Evolutionary conservation across 1,140 invertebrate genomes (phyloP).

Genomic region (Oscheius sp.): DNA sequence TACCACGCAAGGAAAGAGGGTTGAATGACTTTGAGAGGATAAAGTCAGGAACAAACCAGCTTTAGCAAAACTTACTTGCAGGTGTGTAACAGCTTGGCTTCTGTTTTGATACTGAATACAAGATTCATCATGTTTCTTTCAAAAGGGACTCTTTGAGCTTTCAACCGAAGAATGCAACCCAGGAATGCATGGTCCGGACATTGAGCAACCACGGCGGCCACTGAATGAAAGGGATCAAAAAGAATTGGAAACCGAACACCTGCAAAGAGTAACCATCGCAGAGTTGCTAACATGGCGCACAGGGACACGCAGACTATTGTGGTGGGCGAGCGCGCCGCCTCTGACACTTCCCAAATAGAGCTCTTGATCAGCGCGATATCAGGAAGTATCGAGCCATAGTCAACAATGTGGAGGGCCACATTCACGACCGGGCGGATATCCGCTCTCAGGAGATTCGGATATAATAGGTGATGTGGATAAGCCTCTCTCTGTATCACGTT

Average conservation of each 20-base stretch:
- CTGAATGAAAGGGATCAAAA: not conserved
- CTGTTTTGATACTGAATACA: conserved; percentile 36
- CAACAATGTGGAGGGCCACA: not conserved
- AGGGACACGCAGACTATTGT: not conserved
- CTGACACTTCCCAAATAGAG: not conserved
- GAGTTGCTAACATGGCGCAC: conserved; percentile 4
- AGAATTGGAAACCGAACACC: not conserved
- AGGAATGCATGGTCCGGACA: conserved; percentile 39
- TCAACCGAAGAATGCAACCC: conserved; percentile 35
- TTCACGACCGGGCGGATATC: no score
- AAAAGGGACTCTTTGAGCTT: conserved; percentile 38
- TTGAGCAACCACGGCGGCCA: not conserved
- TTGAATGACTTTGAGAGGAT: no score
- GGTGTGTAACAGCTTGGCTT: conserved; percentile 37
- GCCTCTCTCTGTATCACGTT: no score
- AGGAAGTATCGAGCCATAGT: conserved; percentile 1
- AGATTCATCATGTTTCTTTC: conserved; percentile 40
- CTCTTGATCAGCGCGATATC: conserved; percentile 2
- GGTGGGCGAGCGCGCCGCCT: not conserved
- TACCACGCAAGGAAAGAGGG: no score
- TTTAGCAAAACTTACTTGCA: conserved; percentile 28
- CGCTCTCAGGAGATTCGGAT: no score
- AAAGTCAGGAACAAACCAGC: no score
- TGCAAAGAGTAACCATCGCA: conserved; percentile 1
- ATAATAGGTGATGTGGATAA: no score